phyloP scores from a whole-genome alignment of 2,888 invertebrate genomes.

The Campoplex nolae region DNA sequence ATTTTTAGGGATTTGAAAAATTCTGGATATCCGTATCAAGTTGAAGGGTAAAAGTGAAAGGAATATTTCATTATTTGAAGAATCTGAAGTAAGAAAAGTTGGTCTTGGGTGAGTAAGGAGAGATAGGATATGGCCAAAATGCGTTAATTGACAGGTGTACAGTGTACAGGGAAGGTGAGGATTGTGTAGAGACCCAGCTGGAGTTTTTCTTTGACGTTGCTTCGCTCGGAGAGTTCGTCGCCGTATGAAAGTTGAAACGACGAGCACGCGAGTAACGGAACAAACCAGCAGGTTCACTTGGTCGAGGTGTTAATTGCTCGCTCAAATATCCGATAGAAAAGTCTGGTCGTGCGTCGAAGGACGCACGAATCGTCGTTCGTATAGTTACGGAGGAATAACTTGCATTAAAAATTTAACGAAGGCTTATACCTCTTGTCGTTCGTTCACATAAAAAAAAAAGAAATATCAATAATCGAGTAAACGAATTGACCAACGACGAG shows the following conservation, averaged over 20 bases:
- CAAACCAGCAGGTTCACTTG: constrained; percentile 66
- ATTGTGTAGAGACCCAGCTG: constrained; percentile 34
- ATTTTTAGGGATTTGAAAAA: neutral
- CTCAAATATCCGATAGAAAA: constrained; percentile 64
- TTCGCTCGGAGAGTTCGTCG: constrained; percentile 27
- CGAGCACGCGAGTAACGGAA: constrained; percentile 71
- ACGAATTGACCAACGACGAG: neutral
- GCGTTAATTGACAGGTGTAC: constrained; percentile 66
- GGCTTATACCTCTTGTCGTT: constrained; percentile 20
- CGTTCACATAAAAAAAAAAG: constrained; percentile 2
- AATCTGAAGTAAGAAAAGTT: constrained; percentile 49
- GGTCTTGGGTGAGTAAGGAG: constrained; percentile 6
- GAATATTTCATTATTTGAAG: constrained; percentile 7
- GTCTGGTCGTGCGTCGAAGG: constrained; percentile 45
- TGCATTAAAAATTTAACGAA: neutral
- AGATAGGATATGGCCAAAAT: constrained; percentile 38
- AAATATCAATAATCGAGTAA: constrained; percentile 11
- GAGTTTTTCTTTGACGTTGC: constrained; percentile 35
- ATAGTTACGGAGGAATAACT: neutral
- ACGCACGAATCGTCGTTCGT: neutral
- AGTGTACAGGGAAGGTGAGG: constrained; percentile 13
- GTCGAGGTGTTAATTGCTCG: constrained; percentile 70
- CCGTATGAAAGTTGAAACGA: constrained; percentile 12
- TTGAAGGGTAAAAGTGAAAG: constrained; percentile 43
- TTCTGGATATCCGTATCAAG: neutral